Conservation (phyloP, 2,888 invertebrate species). For the Agapostemon virescens region DNA sequence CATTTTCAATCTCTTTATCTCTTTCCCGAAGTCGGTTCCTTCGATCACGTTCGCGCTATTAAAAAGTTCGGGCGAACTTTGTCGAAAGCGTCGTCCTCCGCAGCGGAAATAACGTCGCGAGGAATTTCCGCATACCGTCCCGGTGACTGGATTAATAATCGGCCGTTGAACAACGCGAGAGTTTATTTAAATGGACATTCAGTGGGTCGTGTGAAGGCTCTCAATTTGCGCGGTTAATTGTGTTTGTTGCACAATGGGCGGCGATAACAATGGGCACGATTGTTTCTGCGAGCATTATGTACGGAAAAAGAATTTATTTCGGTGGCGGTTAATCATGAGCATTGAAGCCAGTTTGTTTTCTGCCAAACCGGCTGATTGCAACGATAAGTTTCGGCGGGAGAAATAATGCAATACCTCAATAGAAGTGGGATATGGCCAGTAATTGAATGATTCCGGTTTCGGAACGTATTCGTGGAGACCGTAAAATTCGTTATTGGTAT, state of each 20-base stretch:
- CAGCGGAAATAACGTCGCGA: slow-evolving; percentile 39
- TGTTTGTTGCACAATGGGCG: slow-evolving; percentile 13
- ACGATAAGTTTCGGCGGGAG: background rate
- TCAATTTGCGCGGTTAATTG: slow-evolving; percentile 14
- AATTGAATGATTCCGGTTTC: background rate
- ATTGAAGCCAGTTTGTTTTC: slow-evolving; percentile 2
- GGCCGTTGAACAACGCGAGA: slow-evolving; percentile 18
- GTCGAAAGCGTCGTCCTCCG: slow-evolving; percentile 9
- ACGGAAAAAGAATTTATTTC: slow-evolving; percentile 10
- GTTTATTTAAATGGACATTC: slow-evolving; percentile 25
- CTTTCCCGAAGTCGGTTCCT: background rate
- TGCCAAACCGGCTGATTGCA: background rate
- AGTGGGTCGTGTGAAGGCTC: slow-evolving; percentile 13
- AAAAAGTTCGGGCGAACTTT: slow-evolving; percentile 40
- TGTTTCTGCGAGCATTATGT: slow-evolving; percentile 8
- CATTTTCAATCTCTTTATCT: slow-evolving; percentile 29
- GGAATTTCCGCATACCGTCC: slow-evolving; percentile 10
- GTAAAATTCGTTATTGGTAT: background rate
- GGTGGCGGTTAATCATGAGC: background rate
- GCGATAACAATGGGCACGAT: slow-evolving; percentile 12
- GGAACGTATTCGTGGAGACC: background rate
- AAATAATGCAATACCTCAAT: background rate
- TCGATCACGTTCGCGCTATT: slow-evolving; percentile 61
- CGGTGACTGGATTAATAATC: slow-evolving; percentile 41
- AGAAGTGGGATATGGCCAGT: background rate